Evolutionary conservation across 2,888 invertebrate species (phyloP), one percentile per base, ranked within the genome.

Genomic region (Cyclophora albipunctata): DNA sequence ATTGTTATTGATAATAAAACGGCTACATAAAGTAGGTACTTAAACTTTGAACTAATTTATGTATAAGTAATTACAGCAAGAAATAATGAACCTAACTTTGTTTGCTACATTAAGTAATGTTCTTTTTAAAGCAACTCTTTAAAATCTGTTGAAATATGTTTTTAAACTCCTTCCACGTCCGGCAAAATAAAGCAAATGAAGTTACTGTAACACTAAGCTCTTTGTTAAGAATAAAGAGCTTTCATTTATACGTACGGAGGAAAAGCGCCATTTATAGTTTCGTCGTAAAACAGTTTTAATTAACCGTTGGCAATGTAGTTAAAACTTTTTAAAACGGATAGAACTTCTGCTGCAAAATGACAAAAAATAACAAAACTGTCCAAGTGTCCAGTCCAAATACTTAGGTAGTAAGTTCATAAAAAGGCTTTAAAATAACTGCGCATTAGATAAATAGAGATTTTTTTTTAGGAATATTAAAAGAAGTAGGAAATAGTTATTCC

Each of bases 321-420:
- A 63, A 70, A 72, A 69, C 58, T 72, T 74, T 71, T 65, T 64
- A 67, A 75, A 73, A 69, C 62, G 62, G 71, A 74, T 75, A 69
- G 71, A 67, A 70, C 63, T 66, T 62, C 48, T 55, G 55, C 64
- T 69, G 67, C 71, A 71, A 67, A 67, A 78, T 74, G 74, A 75
- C 72, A 77, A 78, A 78, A 74, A 75, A 75, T 69, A 70, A 77
- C 73, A 77, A 80, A 75, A 42, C 7, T 42, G 20, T 43, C 34
- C 34, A 42, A 42, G 42, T 42, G 42, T 7, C 20, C 20, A 20
- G 20, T 20, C 20, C 20, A 20, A 20, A 20, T 20, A 20, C 20
- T 20, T 20, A 20, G 20, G 20, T 20, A 20, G 20, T 20, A 20
- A 2, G 20, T 20, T 20, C 20, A 20, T 20, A 20, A 20, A 20